These are phyloP conservation scores for Peromyscus leucopus DNA, from an alignment of 2,113 vertebrate species.

Conservation along the genomic window DNA sequence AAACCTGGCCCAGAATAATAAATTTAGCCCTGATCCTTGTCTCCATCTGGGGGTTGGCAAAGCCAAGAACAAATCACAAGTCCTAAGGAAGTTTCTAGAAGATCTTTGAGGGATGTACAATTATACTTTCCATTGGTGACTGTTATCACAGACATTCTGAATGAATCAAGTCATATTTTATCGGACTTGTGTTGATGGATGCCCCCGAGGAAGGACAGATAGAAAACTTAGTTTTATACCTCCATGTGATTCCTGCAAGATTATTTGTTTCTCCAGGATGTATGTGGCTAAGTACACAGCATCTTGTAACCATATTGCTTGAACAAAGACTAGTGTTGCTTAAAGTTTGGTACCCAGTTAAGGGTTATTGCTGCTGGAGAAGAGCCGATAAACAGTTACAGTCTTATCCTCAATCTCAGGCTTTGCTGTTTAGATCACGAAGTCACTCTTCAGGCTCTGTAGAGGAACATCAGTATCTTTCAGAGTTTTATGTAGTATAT, in stretches of 20 bases:
- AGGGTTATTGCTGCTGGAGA: background rate
- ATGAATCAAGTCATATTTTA: background rate
- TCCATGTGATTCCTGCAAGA: background rate
- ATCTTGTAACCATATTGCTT: background rate
- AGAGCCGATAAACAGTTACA: background rate
- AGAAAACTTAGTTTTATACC: constrained; percentile 6
- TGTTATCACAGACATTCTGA: background rate
- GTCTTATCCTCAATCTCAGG: background rate
- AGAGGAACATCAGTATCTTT: background rate
- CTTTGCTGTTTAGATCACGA: background rate
- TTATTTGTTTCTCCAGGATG: background rate
- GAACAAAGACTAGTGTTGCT: background rate
- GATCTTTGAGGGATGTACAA: background rate
- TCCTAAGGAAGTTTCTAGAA: background rate
- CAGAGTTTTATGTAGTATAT: background rate
- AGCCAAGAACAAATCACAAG: background rate
- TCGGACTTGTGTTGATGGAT: background rate
- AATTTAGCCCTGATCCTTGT: background rate
- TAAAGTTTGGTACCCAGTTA: background rate
- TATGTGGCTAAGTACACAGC: background rate
- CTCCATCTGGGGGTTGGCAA: background rate
- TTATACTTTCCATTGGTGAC: background rate
- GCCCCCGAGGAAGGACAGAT: background rate
- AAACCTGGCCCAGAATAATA: background rate
- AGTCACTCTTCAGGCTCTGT: background rate